phyloP scores from a whole-genome alignment of 2,113 vertebrate genomes.

The Muscicapa adusta region DNA sequence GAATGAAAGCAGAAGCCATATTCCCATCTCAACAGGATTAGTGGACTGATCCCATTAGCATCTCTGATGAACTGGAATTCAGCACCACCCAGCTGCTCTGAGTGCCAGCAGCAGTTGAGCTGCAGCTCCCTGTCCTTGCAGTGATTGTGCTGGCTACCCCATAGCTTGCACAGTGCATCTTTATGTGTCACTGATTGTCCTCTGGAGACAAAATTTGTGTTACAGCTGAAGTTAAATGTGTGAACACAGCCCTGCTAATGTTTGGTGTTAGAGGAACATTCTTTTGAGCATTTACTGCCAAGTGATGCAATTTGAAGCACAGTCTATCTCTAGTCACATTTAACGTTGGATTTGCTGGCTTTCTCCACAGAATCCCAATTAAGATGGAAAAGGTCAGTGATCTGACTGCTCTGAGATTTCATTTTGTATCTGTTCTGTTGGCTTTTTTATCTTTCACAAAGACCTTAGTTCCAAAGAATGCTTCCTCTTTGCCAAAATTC shows the following conservation, averaged over 20 bases:
- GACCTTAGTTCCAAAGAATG: slow-evolving; percentile 46
- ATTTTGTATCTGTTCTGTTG: not conserved
- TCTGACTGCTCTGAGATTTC: not conserved
- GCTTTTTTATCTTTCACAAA: slow-evolving; percentile 38
- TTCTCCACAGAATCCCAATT: not conserved
- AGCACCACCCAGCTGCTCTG: not conserved
- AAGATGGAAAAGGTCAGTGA: not conserved
- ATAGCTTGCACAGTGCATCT: not conserved
- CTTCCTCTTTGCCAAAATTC: slow-evolving; percentile 42
- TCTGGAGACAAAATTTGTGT: not conserved
- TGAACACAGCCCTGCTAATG: not conserved
- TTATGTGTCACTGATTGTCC: not conserved
- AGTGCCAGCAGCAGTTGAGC: not conserved
- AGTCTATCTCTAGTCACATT: not conserved
- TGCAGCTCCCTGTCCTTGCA: not conserved
- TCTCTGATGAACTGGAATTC: not conserved
- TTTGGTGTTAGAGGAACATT: not conserved
- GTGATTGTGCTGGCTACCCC: rapidly evolving
- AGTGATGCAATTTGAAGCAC: not conserved
- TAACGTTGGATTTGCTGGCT: not conserved
- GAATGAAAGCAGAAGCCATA: not conserved
- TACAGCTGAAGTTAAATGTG: not conserved
- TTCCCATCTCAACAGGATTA: not conserved
- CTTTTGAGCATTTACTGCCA: not conserved
- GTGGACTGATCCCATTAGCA: not conserved